A percentile compares a stretch with the other conserved stretches of the same genome.
These are phyloP conservation scores for Selene dorsalis DNA, from an alignment of 2,797 vertebrate species.

Conservation along the genomic window DNA sequence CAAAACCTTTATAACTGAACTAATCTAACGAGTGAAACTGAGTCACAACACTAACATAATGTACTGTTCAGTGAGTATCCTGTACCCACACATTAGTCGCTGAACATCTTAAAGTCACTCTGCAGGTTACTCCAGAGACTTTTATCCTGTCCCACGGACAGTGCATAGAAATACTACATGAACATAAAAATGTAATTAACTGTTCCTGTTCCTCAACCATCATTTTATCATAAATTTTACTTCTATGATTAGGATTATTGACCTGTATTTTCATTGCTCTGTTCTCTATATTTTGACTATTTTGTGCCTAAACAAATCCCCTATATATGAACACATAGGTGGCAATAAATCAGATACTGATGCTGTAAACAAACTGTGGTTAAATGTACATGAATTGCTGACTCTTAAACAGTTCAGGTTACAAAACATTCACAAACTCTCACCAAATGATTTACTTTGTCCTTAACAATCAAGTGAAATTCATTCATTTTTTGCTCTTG, in stretches of 20 bases:
- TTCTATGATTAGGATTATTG: not conserved
- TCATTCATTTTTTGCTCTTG: not conserved
- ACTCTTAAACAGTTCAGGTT: not conserved
- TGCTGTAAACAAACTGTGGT: too few species aligned
- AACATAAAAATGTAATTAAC: not conserved
- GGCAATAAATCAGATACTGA: too few species aligned
- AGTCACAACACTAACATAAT: not conserved
- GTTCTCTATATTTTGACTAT: not conserved
- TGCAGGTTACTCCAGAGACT: not conserved
- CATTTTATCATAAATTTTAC: not conserved
- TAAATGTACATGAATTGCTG: too few species aligned
- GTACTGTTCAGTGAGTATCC: not conserved
- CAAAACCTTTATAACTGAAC: not conserved
- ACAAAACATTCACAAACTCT: not conserved
- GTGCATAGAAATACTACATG: not conserved
- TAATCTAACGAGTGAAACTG: not conserved
- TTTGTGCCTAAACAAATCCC: not conserved
- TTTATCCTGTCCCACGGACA: not conserved
- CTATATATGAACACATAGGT: too few species aligned
- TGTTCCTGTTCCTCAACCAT: too few species aligned
- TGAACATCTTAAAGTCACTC: not conserved
- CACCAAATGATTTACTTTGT: too few species aligned
- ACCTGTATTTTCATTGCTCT: not conserved
- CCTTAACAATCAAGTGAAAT: too few species aligned
- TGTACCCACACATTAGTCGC: slow-evolving; percentile 31